Percentiles rank a stretch among this genome's conserved stretches.
These are phyloP conservation scores for Pagetopsis macropterus DNA, from an alignment of 2,797 vertebrate species.

Conservation along the genomic window DNA sequence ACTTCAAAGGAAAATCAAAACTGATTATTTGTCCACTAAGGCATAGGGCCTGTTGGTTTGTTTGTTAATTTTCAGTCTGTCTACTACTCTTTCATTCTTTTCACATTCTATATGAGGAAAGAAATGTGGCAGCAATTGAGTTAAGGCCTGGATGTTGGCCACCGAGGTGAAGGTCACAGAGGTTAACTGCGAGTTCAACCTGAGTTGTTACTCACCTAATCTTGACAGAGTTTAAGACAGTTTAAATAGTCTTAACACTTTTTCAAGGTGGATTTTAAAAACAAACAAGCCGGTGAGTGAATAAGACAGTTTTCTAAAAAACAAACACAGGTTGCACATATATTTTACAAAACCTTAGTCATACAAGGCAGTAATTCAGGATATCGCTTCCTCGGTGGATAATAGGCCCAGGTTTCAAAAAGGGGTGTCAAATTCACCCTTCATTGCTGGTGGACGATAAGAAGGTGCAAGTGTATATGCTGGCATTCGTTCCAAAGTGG, in stretches of 20 bases:
- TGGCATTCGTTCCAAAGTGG: slow-evolving; percentile 32
- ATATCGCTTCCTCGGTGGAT: slow-evolving; percentile 49
- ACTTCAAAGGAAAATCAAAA: slow-evolving; percentile 1
- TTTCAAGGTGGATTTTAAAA: slow-evolving; percentile 49
- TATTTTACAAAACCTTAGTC: slow-evolving; percentile 27
- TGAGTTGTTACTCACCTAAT: slow-evolving; percentile 71
- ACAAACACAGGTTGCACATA: slow-evolving; percentile 6
- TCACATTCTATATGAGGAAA: slow-evolving; percentile 10
- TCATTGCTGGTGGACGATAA: slow-evolving; percentile 54
- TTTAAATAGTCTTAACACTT: slow-evolving; percentile 29
- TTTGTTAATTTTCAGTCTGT: not conserved
- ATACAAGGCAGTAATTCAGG: slow-evolving; percentile 23
- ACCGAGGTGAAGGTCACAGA: slow-evolving; percentile 63
- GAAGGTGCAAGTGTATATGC: slow-evolving; percentile 41
- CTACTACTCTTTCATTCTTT: not conserved
- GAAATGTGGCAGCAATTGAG: slow-evolving; percentile 57
- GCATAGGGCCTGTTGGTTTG: not conserved
- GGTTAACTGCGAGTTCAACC: slow-evolving; percentile 66
- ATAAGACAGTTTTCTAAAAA: slow-evolving; percentile 31
- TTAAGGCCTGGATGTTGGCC: slow-evolving; percentile 59
- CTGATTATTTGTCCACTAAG: not conserved
- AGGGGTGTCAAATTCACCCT: slow-evolving; percentile 47
- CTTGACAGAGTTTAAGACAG: slow-evolving; percentile 58
- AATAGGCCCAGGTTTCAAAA: slow-evolving; percentile 40
- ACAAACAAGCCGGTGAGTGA: slow-evolving; percentile 46